These are phyloP conservation scores for Orthosia gothica DNA, from an alignment of 2,888 invertebrate species.

Conservation along the genomic window DNA sequence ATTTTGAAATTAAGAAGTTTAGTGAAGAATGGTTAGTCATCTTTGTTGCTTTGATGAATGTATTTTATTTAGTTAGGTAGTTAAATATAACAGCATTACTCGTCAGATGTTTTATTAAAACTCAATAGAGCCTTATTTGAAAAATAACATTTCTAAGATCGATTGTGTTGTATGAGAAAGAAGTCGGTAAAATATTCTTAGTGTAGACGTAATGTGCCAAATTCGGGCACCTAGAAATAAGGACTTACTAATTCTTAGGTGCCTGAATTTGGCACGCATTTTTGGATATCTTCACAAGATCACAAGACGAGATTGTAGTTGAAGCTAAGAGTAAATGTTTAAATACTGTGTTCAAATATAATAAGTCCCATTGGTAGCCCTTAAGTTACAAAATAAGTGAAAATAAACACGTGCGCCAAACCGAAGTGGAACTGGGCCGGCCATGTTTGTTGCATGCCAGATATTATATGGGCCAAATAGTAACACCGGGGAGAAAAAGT, in stretches of 20 bases:
- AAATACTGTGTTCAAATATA: not conserved
- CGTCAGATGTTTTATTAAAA: not conserved
- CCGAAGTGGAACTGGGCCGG: slow-evolving; percentile 45
- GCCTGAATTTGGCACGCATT: no score
- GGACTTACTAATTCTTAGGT: no score
- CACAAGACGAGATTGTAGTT: no score
- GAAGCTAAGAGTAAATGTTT: not conserved
- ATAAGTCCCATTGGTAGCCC: slow-evolving; percentile 29
- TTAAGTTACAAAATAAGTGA: slow-evolving; percentile 40
- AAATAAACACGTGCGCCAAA: slow-evolving; percentile 41
- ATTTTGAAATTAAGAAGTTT: slow-evolving; percentile 36
- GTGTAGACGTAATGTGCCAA: no score
- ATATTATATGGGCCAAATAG: slow-evolving; percentile 55
- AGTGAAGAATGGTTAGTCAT: slow-evolving; percentile 28
- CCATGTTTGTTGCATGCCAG: slow-evolving; percentile 48
- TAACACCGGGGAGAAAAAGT: not conserved
- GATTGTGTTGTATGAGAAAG: no score
- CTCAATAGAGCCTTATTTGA: no score
- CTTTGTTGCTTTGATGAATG: slow-evolving; percentile 7
- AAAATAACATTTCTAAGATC: no score
- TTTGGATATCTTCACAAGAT: no score
- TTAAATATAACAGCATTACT: not conserved
- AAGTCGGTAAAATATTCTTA: no score
- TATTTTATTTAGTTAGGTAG: not conserved
- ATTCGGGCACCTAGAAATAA: no score